A percentile compares a stretch with the other conserved stretches of the same genome.
Evolutionary conservation across 2,888 invertebrate genomes (phyloP).

Genomic region (Tanytarsus gracilentus): DNA sequence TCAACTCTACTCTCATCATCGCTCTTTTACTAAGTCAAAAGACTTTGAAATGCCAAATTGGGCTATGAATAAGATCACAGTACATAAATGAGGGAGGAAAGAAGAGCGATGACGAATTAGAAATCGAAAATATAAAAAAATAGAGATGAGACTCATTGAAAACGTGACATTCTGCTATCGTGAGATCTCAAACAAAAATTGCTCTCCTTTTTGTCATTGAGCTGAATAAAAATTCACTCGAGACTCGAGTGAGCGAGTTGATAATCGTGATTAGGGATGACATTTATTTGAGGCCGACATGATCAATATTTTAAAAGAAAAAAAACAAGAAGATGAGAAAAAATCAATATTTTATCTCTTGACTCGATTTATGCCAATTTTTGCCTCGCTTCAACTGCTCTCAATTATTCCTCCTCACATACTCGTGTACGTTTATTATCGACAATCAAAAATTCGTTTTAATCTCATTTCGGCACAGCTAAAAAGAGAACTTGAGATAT

Average conservation of each 20-base stretch:
- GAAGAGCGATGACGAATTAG: background rate
- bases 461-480: background rate
- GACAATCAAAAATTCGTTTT: conserved; percentile 8
- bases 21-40: background rate
- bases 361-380: background rate
- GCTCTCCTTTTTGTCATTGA: conserved; percentile 25
- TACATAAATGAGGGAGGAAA: no score
- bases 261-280: conserved; percentile 9
- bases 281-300: background rate
- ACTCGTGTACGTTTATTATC: no score
- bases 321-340: no score
- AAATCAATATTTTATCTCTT: no score
- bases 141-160: conserved; percentile 12
- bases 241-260: conserved; percentile 2
- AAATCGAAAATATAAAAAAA: conserved; percentile 4
- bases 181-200: conserved; percentile 19
- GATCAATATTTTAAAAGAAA: background rate
- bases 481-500: background rate
- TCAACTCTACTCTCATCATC: background rate
- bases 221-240: background rate
- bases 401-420: no score
- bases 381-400: no score
- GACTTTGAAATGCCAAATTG: conserved; percentile 1
- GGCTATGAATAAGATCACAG: background rate
- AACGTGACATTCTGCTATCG: conserved; percentile 25